phyloP scores from a whole-genome alignment of 2,113 vertebrate species.

The Ptyas mucosa region DNA sequence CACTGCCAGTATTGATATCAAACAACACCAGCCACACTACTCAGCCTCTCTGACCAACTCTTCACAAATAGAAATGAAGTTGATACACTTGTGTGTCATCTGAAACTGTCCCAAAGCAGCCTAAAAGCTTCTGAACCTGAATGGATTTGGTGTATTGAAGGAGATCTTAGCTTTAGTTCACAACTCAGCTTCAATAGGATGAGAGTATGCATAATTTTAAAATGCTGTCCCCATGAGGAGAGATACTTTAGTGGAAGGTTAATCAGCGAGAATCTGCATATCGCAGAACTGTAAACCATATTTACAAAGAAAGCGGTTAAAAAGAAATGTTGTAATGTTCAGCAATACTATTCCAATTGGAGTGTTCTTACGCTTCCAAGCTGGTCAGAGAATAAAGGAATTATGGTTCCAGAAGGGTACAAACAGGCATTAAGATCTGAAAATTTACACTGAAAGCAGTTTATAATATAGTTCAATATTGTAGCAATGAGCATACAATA shows the following conservation, averaged over 20 bases:
- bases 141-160: neutral
- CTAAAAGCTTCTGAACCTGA: neutral
- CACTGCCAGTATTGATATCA: neutral
- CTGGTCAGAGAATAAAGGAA: neutral
- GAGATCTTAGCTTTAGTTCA: neutral
- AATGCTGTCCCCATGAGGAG: neutral
- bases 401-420: neutral
- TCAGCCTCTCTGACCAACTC: neutral
- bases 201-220: neutral
- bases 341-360: neutral
- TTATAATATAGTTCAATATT: neutral
- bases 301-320: neutral
- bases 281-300: neutral
- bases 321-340: neutral
- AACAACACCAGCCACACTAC: neutral
- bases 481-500: neutral
- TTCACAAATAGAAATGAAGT: neutral
- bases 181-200: neutral
- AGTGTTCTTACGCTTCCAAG: neutral
- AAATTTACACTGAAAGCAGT: neutral
- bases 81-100: neutral
- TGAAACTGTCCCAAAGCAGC: neutral
- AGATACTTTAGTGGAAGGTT: neutral
- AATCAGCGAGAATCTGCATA: neutral
- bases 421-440: neutral